Evolutionary conservation across 2,888 invertebrate genomes (phyloP).

Genomic region (Unio pictorum): DNA sequence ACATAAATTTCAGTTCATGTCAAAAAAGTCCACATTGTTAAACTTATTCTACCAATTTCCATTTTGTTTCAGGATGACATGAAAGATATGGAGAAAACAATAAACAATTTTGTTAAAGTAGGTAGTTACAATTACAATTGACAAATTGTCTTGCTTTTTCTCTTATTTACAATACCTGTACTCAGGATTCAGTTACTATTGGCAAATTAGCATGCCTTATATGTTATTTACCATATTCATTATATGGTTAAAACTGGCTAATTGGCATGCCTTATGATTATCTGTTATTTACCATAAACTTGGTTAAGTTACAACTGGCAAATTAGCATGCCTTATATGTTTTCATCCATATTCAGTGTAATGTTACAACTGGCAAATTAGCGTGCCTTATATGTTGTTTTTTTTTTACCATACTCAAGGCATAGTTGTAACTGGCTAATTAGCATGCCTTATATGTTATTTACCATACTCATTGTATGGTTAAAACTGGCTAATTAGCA

Average conservation of each 20-base stretch:
- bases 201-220: no score
- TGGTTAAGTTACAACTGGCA: no score
- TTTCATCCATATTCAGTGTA: no score
- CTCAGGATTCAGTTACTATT: no score
- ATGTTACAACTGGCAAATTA: no score
- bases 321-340: no score
- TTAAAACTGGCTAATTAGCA: neutral
- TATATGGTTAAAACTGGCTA: neutral
- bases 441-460: neutral
- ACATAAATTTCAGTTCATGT: no score
- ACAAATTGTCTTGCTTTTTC: neutral
- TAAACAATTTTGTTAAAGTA: conserved; percentile 58
- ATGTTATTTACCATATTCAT: no score
- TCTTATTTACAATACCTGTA: neutral
- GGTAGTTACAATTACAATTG: conserved; percentile 13
- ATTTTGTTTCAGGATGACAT: conserved; percentile 46
- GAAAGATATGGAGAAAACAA: conserved; percentile 53
- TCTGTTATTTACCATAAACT: neutral
- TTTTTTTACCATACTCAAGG: no score
- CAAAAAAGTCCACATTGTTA: neutral
- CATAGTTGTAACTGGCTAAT: neutral
- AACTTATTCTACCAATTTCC: neutral
- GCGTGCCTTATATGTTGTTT: no score
- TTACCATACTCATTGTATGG: neutral
- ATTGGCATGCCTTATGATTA: neutral